Evolutionary conservation across 1,140 invertebrate species (phyloP).

Genomic region (Aphidius ervi): DNA sequence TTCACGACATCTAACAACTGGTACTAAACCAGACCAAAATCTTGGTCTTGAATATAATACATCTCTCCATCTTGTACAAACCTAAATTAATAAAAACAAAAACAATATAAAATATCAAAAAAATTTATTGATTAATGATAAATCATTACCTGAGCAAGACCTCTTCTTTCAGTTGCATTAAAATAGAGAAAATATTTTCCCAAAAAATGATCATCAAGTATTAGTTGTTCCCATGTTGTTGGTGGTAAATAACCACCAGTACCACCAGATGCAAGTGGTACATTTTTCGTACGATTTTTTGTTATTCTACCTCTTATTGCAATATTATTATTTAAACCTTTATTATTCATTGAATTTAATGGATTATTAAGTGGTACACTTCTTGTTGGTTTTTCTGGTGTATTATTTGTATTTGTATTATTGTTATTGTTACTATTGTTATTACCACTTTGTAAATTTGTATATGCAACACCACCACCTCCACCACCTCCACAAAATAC

Average conservation of each 20-base stretch:
- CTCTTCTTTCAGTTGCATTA: constrained; percentile 68
- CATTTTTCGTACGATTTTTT: constrained; percentile 36
- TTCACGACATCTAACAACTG: constrained; percentile 78
- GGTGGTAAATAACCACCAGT: constrained; percentile 44
- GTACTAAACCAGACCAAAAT: constrained; percentile 80
- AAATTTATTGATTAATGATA: not conserved
- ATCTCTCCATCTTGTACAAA: constrained; percentile 81
- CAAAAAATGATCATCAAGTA: constrained; percentile 80
- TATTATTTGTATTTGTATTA: constrained; percentile 39
- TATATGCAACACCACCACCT: constrained; percentile 46
- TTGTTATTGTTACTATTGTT: no score
- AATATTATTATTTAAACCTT: constrained; percentile 33
- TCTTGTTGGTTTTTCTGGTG: constrained; percentile 56
- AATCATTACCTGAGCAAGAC: constrained; percentile 66
- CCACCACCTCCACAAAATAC: constrained; percentile 69
- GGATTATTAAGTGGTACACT: constrained; percentile 32
- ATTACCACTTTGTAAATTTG: constrained; percentile 44
- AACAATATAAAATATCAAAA: no score
- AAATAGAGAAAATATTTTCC: constrained; percentile 83
- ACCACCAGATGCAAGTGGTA: constrained; percentile 45
- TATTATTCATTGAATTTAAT: constrained; percentile 36
- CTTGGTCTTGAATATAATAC: constrained; percentile 77
- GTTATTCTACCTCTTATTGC: constrained; percentile 34
- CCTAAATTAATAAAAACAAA: constrained; percentile 34
- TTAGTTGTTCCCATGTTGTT: constrained; percentile 69